A percentile compares a stretch with the other conserved stretches of the same genome.
These are phyloP conservation scores for Crematogaster levior DNA, from an alignment of 2,888 invertebrate genomes.

Conservation along the genomic window DNA sequence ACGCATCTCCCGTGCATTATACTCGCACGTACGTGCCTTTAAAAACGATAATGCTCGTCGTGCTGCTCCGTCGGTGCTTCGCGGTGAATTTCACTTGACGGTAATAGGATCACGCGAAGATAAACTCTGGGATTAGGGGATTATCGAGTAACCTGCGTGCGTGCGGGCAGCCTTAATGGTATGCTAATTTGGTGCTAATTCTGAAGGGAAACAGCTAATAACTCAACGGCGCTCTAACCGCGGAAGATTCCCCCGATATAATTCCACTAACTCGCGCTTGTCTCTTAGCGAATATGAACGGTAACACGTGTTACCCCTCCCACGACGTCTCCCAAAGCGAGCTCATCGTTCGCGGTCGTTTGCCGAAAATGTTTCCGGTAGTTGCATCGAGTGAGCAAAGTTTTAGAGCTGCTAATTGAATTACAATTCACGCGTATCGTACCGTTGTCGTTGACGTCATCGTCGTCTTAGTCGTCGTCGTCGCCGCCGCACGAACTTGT, in stretches of 20 bases:
- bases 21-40: not conserved
- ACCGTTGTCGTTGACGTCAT: not conserved
- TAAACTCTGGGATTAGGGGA: constrained; percentile 73
- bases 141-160: constrained; percentile 74
- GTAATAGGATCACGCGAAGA: constrained; percentile 75
- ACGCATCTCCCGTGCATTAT: not conserved
- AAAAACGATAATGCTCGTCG: constrained; percentile 44
- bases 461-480: not conserved
- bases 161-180: constrained; percentile 73
- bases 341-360: constrained; percentile 40
- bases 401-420: constrained; percentile 48
- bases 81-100: constrained; percentile 59
- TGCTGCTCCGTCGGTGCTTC: constrained; percentile 20
- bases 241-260: constrained; percentile 60
- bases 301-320: constrained; percentile 58
- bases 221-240: constrained; percentile 70
- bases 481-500: constrained; percentile 12
- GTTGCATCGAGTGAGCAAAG: constrained; percentile 41
- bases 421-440: constrained; percentile 36
- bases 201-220: constrained; percentile 78
- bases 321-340: constrained; percentile 34
- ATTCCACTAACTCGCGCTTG: constrained; percentile 58
- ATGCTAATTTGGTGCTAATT: constrained; percentile 79
- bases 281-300: constrained; percentile 49
- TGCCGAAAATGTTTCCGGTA: constrained; percentile 45